Conservation (phyloP, 1,140 invertebrate species). For the Parapsyche elsis region DNA sequence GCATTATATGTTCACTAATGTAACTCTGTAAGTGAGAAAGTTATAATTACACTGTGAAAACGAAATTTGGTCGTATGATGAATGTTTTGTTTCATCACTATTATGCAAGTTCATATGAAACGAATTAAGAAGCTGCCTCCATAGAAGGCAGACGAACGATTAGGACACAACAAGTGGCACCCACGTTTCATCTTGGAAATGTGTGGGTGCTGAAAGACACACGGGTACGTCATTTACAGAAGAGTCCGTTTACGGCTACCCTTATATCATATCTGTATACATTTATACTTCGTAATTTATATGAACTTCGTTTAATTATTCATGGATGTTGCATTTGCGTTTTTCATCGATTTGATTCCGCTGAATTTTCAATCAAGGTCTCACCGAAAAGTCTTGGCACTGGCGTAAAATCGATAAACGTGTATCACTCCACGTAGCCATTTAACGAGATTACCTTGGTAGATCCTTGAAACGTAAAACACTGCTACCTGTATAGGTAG, state of each 20-base stretch:
- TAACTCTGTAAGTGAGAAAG: no score
- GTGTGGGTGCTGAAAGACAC: not conserved
- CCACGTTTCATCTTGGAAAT: slow-evolving; percentile 6
- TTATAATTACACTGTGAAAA: no score
- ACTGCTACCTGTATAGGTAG: not conserved
- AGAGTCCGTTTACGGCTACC: no score
- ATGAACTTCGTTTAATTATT: no score
- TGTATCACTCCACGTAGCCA: not conserved
- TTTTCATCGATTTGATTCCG: no score
- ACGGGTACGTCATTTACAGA: not conserved
- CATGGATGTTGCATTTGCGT: no score
- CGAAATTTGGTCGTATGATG: not conserved
- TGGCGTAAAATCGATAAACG: not conserved
- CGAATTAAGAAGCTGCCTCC: not conserved
- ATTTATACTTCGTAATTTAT: no score
- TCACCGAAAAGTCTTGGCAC: no score
- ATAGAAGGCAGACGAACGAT: slow-evolving; percentile 7
- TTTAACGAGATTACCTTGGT: slow-evolving; percentile 38
- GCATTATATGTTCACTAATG: no score
- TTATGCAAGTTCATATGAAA: slow-evolving; percentile 2
- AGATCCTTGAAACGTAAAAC: slow-evolving; percentile 8
- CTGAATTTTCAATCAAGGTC: no score
- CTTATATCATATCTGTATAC: no score
- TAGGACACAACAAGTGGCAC: not conserved
- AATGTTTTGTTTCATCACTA: not conserved